Evolutionary conservation across 2,113 vertebrate genomes (phyloP).

Genomic region (Plestiodon gilberti): DNA sequence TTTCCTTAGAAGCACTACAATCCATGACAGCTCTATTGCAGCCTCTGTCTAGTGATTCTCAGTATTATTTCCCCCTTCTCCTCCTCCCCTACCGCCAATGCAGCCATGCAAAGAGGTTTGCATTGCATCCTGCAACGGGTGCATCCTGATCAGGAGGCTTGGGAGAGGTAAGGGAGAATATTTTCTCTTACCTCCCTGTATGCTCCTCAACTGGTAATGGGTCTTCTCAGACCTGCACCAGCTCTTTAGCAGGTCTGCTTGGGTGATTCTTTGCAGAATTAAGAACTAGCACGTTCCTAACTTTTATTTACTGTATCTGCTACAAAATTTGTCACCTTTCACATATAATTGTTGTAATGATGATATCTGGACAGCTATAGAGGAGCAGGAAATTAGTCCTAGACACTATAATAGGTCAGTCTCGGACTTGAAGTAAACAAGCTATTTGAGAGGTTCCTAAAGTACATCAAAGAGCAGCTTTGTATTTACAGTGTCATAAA

Average conservation of each 20-base stretch:
- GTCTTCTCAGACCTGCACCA: too few relatives aligned
- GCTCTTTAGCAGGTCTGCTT: too few relatives aligned
- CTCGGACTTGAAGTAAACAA: conserved; percentile 7
- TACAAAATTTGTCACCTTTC: neutral
- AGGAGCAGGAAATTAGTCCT: neutral
- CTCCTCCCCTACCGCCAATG: too few relatives aligned
- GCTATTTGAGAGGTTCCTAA: neutral
- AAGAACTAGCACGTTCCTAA: too few relatives aligned
- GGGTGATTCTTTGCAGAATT: too few relatives aligned
- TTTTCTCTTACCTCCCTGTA: too few relatives aligned
- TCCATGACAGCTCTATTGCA: neutral
- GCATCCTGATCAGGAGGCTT: too few relatives aligned
- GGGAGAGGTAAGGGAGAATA: too few relatives aligned
- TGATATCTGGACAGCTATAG: neutral
- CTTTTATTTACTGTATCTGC: neutral
- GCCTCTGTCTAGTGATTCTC: neutral
- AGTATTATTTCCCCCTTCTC: too few relatives aligned
- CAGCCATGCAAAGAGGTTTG: too few relatives aligned
- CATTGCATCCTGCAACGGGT: too few relatives aligned
- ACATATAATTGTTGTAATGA: neutral
- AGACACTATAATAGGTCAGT: neutral
- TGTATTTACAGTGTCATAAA: neutral
- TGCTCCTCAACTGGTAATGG: too few relatives aligned
- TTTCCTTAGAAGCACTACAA: neutral
- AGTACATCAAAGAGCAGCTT: neutral